Evolutionary conservation across 23 tunicate genomes (phyloP).

Genomic region (Diplosoma virens): DNA sequence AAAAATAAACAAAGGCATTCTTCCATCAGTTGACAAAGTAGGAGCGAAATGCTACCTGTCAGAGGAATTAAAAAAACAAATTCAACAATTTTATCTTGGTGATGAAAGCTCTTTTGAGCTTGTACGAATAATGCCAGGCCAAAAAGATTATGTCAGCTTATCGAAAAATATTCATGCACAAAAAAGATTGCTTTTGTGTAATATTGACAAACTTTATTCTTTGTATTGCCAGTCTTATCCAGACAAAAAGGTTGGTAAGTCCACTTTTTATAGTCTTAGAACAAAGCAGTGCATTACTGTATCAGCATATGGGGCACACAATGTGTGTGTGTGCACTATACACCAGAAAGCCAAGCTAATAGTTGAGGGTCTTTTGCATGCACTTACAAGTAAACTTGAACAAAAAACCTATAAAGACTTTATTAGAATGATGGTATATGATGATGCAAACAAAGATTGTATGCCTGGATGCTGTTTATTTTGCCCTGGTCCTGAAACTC

Average conservation of each 20-base stretch:
- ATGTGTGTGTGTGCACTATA: conserved; percentile 3
- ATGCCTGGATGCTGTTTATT: neutral
- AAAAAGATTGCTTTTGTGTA: neutral
- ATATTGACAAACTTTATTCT: neutral
- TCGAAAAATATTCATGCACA: neutral
- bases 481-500: neutral
- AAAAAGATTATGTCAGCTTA: conserved; percentile 4
- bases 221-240: neutral
- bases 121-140: conserved; percentile 18
- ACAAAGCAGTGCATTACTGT: conserved; percentile 10
- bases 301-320: neutral
- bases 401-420: conserved; percentile 9
- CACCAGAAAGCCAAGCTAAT: conserved; percentile 15
- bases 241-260: neutral
- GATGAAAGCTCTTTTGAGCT: neutral
- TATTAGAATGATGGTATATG: neutral
- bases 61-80: neutral
- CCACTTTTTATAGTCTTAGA: neutral
- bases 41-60: neutral
- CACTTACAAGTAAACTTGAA: neutral
- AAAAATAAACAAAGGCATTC: conserved; percentile 1
- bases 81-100: neutral
- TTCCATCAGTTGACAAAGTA: neutral
- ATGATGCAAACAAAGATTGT: neutral
- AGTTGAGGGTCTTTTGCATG: too few species aligned